phyloP scores from a whole-genome alignment of 2,888 invertebrate genomes.

The Merodon equestris region DNA sequence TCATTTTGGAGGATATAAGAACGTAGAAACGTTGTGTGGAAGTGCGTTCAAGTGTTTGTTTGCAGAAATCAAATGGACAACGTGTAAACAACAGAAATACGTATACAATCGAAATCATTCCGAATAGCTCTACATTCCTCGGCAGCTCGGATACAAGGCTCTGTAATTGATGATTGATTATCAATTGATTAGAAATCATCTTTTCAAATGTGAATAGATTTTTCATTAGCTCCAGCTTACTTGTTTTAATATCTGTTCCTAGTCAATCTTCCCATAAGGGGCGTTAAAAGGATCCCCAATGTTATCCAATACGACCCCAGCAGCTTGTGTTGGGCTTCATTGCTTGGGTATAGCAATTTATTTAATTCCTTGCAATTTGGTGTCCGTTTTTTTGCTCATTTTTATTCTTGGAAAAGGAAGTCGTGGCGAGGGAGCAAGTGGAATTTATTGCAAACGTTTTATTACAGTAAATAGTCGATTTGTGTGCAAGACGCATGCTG shows the following conservation, averaged over 20 bases:
- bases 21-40: no score
- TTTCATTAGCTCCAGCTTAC: conserved; percentile 20
- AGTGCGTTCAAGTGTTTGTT: no score
- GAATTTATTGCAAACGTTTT: conserved; percentile 49
- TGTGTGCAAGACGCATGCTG: conserved; percentile 58
- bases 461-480: conserved; percentile 59
- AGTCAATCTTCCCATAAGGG: conserved; percentile 24
- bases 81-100: conserved; percentile 2
- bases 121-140: not conserved
- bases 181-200: conserved; percentile 67
- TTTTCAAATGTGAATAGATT: conserved; percentile 44
- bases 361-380: conserved; percentile 48
- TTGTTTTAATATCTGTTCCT: conserved; percentile 26
- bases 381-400: conserved; percentile 7
- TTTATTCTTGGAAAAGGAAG: not conserved
- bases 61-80: no score
- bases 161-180: conserved; percentile 78
- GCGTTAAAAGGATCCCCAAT: no score
- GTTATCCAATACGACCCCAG: not conserved
- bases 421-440: conserved; percentile 5
- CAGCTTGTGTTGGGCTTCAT: not conserved
- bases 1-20: not conserved
- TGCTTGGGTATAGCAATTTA: conserved; percentile 40
- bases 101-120: not conserved
- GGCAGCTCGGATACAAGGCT: conserved; percentile 71